phyloP scores from a whole-genome alignment of 2,888 invertebrate species.

The Drosophila cracens region DNA sequence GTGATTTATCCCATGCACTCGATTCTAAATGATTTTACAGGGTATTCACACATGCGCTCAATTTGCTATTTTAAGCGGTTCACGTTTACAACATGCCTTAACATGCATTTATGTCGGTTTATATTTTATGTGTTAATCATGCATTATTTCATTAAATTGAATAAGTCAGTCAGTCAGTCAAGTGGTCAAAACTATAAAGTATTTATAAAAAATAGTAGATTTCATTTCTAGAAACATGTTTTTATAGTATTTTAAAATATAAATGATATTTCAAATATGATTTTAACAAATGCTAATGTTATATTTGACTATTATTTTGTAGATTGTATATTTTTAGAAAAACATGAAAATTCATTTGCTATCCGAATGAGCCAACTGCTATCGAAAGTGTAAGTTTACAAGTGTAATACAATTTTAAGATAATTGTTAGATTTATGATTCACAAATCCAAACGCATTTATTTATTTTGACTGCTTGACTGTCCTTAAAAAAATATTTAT shows the following conservation, averaged over 20 bases:
- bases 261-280: not conserved
- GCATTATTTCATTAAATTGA: constrained; percentile 7
- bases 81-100: constrained; percentile 37
- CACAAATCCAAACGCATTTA: not conserved
- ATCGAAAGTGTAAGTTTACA: not conserved
- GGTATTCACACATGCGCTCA: constrained; percentile 30
- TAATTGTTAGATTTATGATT: not conserved
- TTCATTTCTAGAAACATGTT: not conserved
- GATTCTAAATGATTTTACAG: constrained; percentile 34
- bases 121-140: constrained; percentile 16
- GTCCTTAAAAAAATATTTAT: not conserved
- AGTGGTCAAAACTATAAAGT: constrained; percentile 22
- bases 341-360: not conserved
- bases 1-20: constrained; percentile 42
- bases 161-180: constrained; percentile 3
- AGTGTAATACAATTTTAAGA: not conserved
- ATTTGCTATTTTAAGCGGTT: constrained; percentile 3
- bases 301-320: not conserved
- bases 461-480: constrained; percentile 25
- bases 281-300: not conserved
- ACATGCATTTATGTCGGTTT: constrained; percentile 38
- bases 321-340: not conserved
- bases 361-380: not conserved
- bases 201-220: not conserved
- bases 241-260: not conserved